These are phyloP conservation scores for Drosophila sp. DNA, from an alignment of 1,140 invertebrate species.

Conservation along the genomic window DNA sequence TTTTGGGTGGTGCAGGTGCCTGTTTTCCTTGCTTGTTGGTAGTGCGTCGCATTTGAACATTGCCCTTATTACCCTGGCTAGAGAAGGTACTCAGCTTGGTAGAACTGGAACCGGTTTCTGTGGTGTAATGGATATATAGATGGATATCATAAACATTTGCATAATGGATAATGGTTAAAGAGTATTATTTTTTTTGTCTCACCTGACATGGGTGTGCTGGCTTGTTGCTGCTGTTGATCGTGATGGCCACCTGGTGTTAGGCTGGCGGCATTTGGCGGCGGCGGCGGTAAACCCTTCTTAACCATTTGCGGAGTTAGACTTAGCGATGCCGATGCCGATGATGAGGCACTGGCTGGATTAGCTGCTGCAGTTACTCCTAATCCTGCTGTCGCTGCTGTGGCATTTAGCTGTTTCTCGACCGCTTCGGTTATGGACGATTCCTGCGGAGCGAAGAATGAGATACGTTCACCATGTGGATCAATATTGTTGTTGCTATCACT, in stretches of 20 bases:
- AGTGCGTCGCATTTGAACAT: slow-evolving; percentile 92
- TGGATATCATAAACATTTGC: neutral
- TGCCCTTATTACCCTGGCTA: slow-evolving; percentile 84
- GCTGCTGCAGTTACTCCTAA: slow-evolving; percentile 11
- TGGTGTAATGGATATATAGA: neutral
- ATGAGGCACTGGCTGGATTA: slow-evolving; percentile 42
- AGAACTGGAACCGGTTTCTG: slow-evolving; percentile 85
- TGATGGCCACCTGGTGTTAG: slow-evolving; percentile 57
- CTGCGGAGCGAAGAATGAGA: slow-evolving; percentile 83
- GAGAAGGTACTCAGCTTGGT: slow-evolving; percentile 88
- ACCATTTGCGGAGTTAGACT: slow-evolving; percentile 87
- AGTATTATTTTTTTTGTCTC: slow-evolving; percentile 13
- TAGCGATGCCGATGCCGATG: slow-evolving; percentile 83
- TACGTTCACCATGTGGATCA: slow-evolving; percentile 82
- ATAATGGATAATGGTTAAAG: neutral
- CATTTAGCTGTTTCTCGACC: slow-evolving; percentile 93
- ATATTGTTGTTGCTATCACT: slow-evolving; percentile 82
- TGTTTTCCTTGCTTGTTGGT: slow-evolving; percentile 95
- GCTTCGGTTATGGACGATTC: slow-evolving; percentile 86
- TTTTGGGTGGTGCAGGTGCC: slow-evolving; percentile 96
- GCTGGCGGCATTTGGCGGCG: slow-evolving; percentile 36
- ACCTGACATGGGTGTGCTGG: slow-evolving; percentile 82
- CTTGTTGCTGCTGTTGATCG: slow-evolving; percentile 66
- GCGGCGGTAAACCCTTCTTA: slow-evolving; percentile 87
- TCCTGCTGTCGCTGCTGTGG: slow-evolving; percentile 68